Conservation (phyloP, 1,140 invertebrate genomes). For the Nephila pilipes region DNA sequence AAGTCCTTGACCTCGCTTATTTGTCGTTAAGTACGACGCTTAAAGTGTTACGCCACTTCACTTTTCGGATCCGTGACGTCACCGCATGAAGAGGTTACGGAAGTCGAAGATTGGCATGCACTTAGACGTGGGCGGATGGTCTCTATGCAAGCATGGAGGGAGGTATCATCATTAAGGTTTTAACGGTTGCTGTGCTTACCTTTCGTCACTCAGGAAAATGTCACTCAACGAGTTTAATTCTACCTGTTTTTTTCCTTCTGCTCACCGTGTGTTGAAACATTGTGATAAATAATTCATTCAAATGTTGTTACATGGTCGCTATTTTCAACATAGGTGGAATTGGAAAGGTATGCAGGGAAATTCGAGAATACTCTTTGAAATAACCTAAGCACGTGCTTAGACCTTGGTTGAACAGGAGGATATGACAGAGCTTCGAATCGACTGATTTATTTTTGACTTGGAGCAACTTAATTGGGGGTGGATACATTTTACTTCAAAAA, state of each 20-base stretch:
- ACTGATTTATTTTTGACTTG: too few species aligned
- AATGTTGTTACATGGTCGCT: too few species aligned
- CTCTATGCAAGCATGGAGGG: background rate
- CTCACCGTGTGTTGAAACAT: too few species aligned
- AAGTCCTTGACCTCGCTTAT: conserved; percentile 46
- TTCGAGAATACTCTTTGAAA: too few species aligned
- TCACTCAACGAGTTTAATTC: background rate
- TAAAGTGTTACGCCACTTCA: conserved; percentile 39
- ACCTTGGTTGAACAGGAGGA: too few species aligned
- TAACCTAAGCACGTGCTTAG: too few species aligned
- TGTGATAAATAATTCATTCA: too few species aligned
- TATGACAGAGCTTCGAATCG: too few species aligned
- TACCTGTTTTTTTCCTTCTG: background rate
- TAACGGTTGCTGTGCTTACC: background rate
- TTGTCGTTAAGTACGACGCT: conserved; percentile 40
- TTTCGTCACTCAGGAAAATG: background rate
- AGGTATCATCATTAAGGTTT: background rate
- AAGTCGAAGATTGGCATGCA: background rate
- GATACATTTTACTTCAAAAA: too few species aligned
- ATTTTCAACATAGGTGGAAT: too few species aligned
- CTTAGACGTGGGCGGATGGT: background rate
- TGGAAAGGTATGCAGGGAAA: too few species aligned
- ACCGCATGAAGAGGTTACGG: conserved; percentile 28
- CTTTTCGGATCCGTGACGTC: background rate
- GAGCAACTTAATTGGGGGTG: too few species aligned